A percentile compares a stretch with the other conserved stretches of the same genome.
Evolutionary conservation across 2,888 invertebrate genomes (phyloP).

Genomic region (Rhamnusium bicolor): DNA sequence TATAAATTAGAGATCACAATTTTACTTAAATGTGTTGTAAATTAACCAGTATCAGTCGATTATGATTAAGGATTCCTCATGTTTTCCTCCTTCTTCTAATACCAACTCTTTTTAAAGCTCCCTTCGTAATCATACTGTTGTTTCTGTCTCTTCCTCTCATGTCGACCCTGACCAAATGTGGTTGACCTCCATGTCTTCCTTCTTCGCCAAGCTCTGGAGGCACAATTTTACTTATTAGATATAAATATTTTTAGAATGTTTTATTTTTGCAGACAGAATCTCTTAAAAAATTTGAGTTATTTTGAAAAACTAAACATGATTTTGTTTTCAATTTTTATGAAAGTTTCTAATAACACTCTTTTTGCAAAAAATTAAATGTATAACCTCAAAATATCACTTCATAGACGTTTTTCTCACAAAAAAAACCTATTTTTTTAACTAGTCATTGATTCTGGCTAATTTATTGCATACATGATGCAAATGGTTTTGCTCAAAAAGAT

Average conservation of each 20-base stretch:
- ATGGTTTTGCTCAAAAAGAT: too few species aligned
- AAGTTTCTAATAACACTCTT: too few species aligned
- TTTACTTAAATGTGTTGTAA: conserved; percentile 43
- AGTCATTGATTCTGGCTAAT: too few species aligned
- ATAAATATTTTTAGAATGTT: too few species aligned
- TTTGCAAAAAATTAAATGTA: too few species aligned
- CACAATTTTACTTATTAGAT: background rate
- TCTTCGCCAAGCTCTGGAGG: conserved; percentile 65
- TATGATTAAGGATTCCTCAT: conserved; percentile 32
- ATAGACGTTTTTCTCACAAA: too few species aligned
- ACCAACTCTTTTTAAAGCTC: conserved; percentile 49
- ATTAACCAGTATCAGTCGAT: conserved; percentile 44
- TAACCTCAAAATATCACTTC: too few species aligned
- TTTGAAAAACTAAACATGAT: background rate
- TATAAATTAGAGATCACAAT: conserved; percentile 59
- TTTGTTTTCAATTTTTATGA: too few species aligned
- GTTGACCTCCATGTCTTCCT: conserved; percentile 65
- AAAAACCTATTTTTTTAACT: too few species aligned
- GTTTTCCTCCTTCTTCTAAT: conserved; percentile 53
- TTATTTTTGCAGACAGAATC: background rate
- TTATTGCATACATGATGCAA: too few species aligned
- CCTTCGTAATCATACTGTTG: conserved; percentile 51
- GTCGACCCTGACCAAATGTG: conserved; percentile 51
- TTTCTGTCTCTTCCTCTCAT: conserved; percentile 60
- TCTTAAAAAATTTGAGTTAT: background rate